These are phyloP conservation scores for Salvelinus alpinus DNA, from an alignment of 2,113 vertebrate genomes.

Conservation along the genomic window DNA sequence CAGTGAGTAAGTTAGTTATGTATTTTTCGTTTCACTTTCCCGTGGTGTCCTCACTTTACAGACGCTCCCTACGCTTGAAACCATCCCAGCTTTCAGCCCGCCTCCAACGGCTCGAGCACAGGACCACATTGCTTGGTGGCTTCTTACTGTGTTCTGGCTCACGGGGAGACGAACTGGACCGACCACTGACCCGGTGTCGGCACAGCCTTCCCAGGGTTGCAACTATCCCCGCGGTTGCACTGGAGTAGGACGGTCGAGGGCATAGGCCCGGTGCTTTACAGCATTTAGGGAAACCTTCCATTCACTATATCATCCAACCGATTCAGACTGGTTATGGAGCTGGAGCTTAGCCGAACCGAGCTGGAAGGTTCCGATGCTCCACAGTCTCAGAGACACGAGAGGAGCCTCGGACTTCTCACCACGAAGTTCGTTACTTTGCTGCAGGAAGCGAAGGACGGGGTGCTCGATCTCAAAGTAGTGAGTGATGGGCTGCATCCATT, in stretches of 20 bases:
- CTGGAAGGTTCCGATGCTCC: constrained; percentile 69
- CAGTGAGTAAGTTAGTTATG: neutral
- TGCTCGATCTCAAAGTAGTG: constrained; percentile 88
- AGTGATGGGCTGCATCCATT: constrained; percentile 14
- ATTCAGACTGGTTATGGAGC: neutral
- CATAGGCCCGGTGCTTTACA: neutral
- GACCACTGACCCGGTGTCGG: neutral
- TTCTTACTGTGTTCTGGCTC: neutral
- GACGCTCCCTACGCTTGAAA: constrained; percentile 12
- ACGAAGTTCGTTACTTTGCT: constrained; percentile 87
- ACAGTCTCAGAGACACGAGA: constrained; percentile 80
- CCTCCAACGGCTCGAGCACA: neutral
- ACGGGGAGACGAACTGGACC: neutral
- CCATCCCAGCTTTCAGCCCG: neutral
- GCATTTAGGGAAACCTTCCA: neutral
- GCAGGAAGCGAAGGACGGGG: constrained; percentile 86
- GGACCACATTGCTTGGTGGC: neutral
- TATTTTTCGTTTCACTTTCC: neutral
- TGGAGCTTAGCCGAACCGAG: constrained; percentile 52
- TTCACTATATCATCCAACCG: neutral
- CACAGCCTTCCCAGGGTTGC: neutral
- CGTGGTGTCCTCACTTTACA: neutral
- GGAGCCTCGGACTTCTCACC: constrained; percentile 84
- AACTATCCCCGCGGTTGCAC: neutral
- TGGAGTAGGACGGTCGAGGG: neutral